Evolutionary conservation across 2,888 invertebrate genomes (phyloP), one percentile per base, ranked within the genome.

Genomic region (Laothoe populi): DNA sequence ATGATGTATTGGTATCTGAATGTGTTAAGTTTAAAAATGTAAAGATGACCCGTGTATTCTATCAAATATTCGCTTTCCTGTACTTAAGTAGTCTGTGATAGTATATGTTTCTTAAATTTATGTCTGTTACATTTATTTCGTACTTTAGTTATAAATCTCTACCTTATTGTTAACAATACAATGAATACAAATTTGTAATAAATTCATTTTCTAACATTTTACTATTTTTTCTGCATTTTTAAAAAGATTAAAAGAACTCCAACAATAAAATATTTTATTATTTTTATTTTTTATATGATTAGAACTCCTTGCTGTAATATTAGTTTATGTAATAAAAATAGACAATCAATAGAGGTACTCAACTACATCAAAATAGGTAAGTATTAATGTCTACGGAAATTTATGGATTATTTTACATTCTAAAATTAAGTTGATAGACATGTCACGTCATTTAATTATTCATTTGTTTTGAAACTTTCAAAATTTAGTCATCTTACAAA

Each of bases 161-260:
- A 63, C 65, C 63, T 45, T 35, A 53, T 42, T 61, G 53, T 61
- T 62, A 57, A 61, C 60, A 67, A 69, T 66, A 26, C 64, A 63
- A 72, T 67, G 73, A 89, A 92, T 91, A 90, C 91, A 92, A 92
- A 92, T 92, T 91, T 92, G 92, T 91, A 92, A 92, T 92, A 83
- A 83, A 86, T 91, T 91, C 87, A 86, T 89, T 90, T 89, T 88
- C 84, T 87, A 88, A 88, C 84, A 86, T 83, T 83, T 81, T 82
- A 85, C 84, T 83, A 85, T 87, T 87, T 87, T 90, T 91, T 90
- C 86, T 86, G 87, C 86, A 87, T 88, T 90, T 87, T 88, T 86
- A 84, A 87, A 87, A 87, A 87, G 84, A 90, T 86, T 88, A 90
- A 90, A 78, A 90, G 78, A 75, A 86, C 80, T 86, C 79, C 77